A percentile compares a stretch with the other conserved stretches of the same genome.
These are phyloP conservation scores for Willowsia nigromaculata DNA, from an alignment of 2,888 invertebrate species.

Conservation along the genomic window DNA sequence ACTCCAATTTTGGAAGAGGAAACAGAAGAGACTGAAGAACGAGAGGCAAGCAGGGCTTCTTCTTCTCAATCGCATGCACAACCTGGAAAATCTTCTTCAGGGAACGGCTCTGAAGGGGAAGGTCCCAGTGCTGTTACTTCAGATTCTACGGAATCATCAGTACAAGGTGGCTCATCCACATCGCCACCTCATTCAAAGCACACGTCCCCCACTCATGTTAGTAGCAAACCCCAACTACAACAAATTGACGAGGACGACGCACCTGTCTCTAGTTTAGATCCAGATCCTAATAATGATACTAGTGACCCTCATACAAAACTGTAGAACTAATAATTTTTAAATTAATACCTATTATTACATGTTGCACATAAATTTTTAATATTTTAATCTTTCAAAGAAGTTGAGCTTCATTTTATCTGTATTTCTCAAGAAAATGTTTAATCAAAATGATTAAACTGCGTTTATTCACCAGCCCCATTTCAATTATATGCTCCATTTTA, in stretches of 20 bases:
- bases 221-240: conserved; percentile 58
- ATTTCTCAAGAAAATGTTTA: too few species aligned
- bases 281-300: conserved; percentile 18
- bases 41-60: conserved; percentile 58
- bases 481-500: too few species aligned
- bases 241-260: conserved; percentile 67
- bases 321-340: background rate
- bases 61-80: conserved; percentile 40
- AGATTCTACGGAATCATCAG: conserved; percentile 28
- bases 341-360: background rate
- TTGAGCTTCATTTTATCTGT: conserved; percentile 44
- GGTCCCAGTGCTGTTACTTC: background rate
- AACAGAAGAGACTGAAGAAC: conserved; percentile 78
- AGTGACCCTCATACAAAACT: conserved; percentile 59
- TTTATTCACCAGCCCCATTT: too few species aligned
- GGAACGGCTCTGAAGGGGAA: conserved; percentile 43
- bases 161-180: background rate
- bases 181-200: conserved; percentile 59
- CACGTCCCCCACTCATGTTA: conserved; percentile 55
- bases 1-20: conserved; percentile 73
- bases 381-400: conserved; percentile 14
- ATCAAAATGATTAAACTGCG: background rate
- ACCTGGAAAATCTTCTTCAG: conserved; percentile 25
- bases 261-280: background rate
- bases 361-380: background rate